These are phyloP conservation scores for Tichodroma muraria DNA, from an alignment of 2,113 vertebrate genomes.

Conservation along the genomic window DNA sequence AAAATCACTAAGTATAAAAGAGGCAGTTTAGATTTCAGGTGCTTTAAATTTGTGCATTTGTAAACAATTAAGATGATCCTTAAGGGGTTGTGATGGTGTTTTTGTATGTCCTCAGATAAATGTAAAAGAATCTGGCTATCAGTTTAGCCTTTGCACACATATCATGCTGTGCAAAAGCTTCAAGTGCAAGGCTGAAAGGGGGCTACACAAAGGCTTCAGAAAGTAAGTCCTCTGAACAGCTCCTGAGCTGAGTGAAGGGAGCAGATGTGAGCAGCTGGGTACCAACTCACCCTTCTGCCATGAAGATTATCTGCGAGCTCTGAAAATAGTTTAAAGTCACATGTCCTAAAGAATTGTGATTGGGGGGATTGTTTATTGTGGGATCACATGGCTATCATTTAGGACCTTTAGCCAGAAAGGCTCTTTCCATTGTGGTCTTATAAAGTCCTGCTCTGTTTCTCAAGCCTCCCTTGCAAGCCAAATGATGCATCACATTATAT, in stretches of 20 bases:
- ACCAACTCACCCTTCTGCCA: not conserved
- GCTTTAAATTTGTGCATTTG: not conserved
- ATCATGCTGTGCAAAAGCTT: not conserved
- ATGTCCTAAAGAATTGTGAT: not conserved
- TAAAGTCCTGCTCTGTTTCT: not conserved
- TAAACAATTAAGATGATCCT: not conserved
- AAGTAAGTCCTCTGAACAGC: not conserved
- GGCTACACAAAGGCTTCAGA: not conserved
- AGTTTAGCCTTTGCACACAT: not conserved
- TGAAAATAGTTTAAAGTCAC: not conserved
- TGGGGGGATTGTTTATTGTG: not conserved
- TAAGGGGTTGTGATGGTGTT: not conserved
- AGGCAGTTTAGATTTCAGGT: not conserved
- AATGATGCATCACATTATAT: fast-evolving
- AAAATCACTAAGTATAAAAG: not conserved
- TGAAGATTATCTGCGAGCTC: not conserved
- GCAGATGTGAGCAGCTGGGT: not conserved
- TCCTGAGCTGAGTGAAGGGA: not conserved
- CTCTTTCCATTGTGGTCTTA: not conserved
- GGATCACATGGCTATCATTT: not conserved
- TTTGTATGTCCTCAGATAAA: not conserved
- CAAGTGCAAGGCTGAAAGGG: not conserved
- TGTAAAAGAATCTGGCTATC: not conserved
- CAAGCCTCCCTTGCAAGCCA: not conserved
- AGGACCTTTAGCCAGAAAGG: not conserved